These are phyloP conservation scores for Ursus arctos DNA, from an alignment of 2,113 vertebrate species.

Conservation along the genomic window DNA sequence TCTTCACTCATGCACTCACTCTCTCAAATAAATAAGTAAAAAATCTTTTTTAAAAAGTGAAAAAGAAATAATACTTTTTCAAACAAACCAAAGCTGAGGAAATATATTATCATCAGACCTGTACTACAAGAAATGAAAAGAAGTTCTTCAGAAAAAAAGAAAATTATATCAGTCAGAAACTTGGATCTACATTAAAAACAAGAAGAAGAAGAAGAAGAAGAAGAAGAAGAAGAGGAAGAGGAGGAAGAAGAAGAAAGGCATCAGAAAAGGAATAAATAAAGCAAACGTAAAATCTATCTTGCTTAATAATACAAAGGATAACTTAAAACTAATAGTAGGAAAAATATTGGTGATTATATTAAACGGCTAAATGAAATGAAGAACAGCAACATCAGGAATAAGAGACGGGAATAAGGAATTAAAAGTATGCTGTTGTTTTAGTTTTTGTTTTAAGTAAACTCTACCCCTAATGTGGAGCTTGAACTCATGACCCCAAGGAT, in stretches of 20 bases:
- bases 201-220: not conserved
- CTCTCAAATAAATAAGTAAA: not conserved
- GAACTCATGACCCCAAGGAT: not conserved
- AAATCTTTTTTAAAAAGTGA: not conserved
- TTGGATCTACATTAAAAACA: not conserved
- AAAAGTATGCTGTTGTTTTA: not conserved
- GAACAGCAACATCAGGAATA: not conserved
- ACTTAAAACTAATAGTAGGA: not conserved
- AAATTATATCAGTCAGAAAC: not conserved
- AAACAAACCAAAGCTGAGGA: not conserved
- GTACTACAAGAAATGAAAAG: not conserved
- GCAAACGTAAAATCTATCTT: not conserved
- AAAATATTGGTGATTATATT: not conserved
- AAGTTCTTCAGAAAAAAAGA: slow-evolving; percentile 9
- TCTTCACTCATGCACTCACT: not conserved
- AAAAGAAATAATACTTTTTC: not conserved
- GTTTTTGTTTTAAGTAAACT: not conserved
- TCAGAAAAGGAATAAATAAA: not conserved
- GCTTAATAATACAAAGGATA: not conserved
- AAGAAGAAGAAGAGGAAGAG: too few relatives aligned
- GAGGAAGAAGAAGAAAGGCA: not conserved
- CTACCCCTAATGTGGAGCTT: not conserved
- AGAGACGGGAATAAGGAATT: not conserved
- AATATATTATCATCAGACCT: not conserved
- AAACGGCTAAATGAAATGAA: slow-evolving; percentile 20